Conservation (phyloP, 2,888 invertebrate genomes). For the Trachelus troglodyta region DNA sequence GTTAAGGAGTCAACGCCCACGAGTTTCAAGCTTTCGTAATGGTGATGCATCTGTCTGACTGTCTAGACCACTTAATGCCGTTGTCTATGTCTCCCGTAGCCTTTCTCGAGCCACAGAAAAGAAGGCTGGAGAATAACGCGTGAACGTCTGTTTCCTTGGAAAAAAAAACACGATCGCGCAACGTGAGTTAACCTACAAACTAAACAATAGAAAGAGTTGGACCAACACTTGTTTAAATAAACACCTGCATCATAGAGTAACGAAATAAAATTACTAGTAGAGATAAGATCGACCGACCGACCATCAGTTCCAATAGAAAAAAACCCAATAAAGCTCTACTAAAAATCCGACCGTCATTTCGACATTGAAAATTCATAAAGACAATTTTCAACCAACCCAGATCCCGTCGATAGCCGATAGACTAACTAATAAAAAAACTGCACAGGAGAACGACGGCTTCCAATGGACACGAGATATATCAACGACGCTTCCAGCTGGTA, state of each 20-base stretch:
- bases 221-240: background rate
- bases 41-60: slow-evolving; percentile 22
- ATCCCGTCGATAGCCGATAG: background rate
- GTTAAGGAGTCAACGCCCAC: slow-evolving; percentile 38
- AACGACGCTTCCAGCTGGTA: background rate
- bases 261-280: background rate
- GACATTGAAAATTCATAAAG: background rate
- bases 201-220: background rate
- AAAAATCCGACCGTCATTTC: background rate
- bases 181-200: background rate
- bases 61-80: slow-evolving; percentile 24
- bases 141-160: background rate
- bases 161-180: background rate
- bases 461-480: background rate
- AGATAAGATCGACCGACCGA: background rate
- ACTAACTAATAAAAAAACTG: background rate
- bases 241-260: background rate
- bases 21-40: slow-evolving; percentile 30
- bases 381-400: background rate
- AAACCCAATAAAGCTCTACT: background rate
- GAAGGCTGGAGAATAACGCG: background rate
- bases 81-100: slow-evolving; percentile 20
- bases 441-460: background rate
- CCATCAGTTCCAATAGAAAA: background rate
- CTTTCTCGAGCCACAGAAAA: slow-evolving; percentile 9